Evolutionary conservation across 1,140 invertebrate species (phyloP).

Genomic region (Atta colombica): DNA sequence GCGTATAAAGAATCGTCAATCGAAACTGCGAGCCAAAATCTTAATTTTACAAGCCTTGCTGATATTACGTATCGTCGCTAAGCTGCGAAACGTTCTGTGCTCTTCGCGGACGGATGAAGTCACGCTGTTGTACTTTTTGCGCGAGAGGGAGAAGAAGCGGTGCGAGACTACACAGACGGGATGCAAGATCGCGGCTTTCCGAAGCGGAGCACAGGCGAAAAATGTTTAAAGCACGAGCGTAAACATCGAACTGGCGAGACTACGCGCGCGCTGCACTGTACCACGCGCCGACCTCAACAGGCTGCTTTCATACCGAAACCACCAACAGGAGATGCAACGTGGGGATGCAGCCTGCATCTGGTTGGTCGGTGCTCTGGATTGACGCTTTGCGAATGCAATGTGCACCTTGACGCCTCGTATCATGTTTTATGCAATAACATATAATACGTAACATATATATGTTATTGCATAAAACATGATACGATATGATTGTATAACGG

Average conservation of each 20-base stretch:
- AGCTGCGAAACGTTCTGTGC: background rate
- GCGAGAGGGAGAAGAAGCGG: background rate
- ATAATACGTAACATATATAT: background rate
- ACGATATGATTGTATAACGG: background rate
- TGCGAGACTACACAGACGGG: background rate
- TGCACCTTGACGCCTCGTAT: background rate
- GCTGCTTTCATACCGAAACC: constrained; percentile 76
- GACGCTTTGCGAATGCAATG: background rate
- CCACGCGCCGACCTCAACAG: constrained; percentile 73
- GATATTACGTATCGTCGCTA: background rate
- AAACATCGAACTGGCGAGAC: constrained; percentile 80
- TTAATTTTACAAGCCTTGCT: constrained; percentile 8
- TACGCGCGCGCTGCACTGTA: constrained; percentile 73
- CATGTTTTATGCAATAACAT: constrained; percentile 4
- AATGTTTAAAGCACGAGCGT: constrained; percentile 81
- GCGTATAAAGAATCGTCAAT: constrained; percentile 14
- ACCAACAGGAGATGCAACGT: background rate
- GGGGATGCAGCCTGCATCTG: constrained; percentile 33
- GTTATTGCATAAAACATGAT: too few species aligned
- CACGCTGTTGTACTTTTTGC: constrained; percentile 3
- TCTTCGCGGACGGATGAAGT: background rate
- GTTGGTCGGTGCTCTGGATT: constrained; percentile 10
- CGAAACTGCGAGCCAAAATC: constrained; percentile 40
- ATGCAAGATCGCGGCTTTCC: background rate
- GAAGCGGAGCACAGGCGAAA: constrained; percentile 65